Evolutionary conservation across 53 echinoderm and acorn worm species (phyloP).

Genomic region (Echinometra lucunter): DNA sequence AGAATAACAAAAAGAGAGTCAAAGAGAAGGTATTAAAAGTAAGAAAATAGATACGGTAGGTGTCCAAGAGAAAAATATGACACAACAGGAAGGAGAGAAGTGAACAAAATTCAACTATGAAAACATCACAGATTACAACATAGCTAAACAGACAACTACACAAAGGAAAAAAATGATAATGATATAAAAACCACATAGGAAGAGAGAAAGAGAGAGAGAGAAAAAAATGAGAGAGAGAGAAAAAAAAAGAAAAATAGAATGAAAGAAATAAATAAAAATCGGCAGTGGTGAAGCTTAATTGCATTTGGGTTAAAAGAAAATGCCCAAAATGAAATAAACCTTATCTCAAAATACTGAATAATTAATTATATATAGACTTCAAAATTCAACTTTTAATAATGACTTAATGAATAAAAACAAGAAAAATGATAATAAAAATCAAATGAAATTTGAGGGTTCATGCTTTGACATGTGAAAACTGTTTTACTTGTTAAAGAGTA

Average conservation of each 20-base stretch:
- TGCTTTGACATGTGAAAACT: conserved; percentile 3
- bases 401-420: background rate
- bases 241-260: background rate
- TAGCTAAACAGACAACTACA: too few species aligned
- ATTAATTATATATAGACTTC: background rate
- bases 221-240: background rate
- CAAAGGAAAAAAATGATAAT: too few species aligned
- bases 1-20: background rate
- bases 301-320: background rate
- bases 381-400: background rate
- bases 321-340: background rate
- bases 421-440: too few species aligned
- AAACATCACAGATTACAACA: too few species aligned
- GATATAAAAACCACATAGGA: too few species aligned
- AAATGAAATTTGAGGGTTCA: too few species aligned
- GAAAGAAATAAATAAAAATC: background rate
- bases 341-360: background rate
- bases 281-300: background rate
- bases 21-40: background rate
- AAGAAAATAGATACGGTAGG: background rate
- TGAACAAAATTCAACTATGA: too few species aligned
- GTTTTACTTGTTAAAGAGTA: conserved; percentile 66
- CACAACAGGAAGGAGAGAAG: too few species aligned
- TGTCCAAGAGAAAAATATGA: too few species aligned
- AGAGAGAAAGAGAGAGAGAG: background rate